Base-by-base conservation (phyloP, 2,888 invertebrate genomes). In the Archips crataeganus region DNA sequence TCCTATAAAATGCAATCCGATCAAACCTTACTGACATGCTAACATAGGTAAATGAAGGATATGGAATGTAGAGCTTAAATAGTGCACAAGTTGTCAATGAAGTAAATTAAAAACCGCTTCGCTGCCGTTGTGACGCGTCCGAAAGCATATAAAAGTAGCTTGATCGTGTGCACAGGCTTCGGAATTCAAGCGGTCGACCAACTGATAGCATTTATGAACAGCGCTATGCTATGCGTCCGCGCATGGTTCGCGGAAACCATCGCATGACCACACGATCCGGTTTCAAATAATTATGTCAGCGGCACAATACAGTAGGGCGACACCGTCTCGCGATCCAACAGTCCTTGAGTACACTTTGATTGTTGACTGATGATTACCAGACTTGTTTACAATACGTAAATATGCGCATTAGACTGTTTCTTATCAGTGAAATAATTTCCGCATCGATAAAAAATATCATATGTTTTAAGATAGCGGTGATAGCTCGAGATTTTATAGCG, bases 271-370 rank as follows among this genome's bases (percentile, higher is more conserved):
- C 81, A 82, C 85, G 87, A 90, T 91, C 89, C 87, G 86, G 88
- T 92, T 91, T 87, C 90, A 87, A 89, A 90, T 91, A 91, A 92
- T 90, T 90, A 90, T 91, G 92, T 91, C 91, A 92, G 88, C 89
- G 62, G 62, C 47, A 49, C 64, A 64, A 45, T 42, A 67, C 57
- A 42, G 39, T 49, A 47, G 63, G 47, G 63, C 63, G 45, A 42
- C 62, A 34, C 11, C 10, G 62, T 11, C 36, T 39, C 39, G 62
- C 62, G n/a, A 39, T 62, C n/a, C 36, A 32, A 51, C 34, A 51
- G 51, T 63, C 45, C 65, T 65, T 65, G 49, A 65, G 32, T 39
- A 42, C 32, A 57, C 57, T 57, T 57, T 32, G 57, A 42, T 49
- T 49, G 64, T 64, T 49, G 13, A 60, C 64, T 60, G 49, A 49